Evolutionary conservation across 2,888 invertebrate genomes (phyloP).

Genomic region (Acrobasis suavella): DNA sequence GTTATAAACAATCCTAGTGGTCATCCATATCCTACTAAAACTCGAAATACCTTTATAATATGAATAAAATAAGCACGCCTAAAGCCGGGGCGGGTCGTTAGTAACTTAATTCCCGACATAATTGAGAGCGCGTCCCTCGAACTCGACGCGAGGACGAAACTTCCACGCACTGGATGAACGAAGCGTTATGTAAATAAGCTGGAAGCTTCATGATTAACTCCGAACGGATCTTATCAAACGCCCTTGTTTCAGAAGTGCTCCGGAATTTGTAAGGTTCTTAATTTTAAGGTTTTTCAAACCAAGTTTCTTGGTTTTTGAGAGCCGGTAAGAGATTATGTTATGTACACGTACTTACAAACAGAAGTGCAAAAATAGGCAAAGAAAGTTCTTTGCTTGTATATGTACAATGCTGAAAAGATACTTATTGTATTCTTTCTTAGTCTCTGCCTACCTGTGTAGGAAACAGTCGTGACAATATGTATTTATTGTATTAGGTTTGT

Average conservation of each 20-base stretch:
- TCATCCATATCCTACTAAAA: too few species aligned
- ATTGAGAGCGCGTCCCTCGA: constrained; percentile 10
- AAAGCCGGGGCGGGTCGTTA: neutral
- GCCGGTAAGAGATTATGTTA: neutral
- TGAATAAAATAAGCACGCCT: neutral
- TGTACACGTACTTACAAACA: too few species aligned
- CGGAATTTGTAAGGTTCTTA: constrained; percentile 14
- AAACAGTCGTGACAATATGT: too few species aligned
- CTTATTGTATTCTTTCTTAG: neutral
- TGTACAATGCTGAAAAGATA: neutral
- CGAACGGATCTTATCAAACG: constrained; percentile 48
- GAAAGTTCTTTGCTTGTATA: neutral
- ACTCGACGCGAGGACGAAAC: constrained; percentile 16
- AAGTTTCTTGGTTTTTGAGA: neutral
- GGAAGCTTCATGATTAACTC: constrained; percentile 72
- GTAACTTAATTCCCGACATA: constrained; percentile 15
- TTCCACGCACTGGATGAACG: constrained; percentile 49
- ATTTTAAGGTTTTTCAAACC: neutral
- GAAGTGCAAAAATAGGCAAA: too few species aligned
- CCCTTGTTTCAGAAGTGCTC: constrained; percentile 19
- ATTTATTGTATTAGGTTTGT: neutral
- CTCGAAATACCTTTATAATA: neutral
- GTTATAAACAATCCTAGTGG: too few species aligned
- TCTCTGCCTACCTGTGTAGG: too few species aligned
- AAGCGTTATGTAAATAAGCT: constrained; percentile 75